A percentile compares a stretch with the other conserved stretches of the same genome.
These are phyloP conservation scores for Erithacus rubecula DNA, from an alignment of 2,797 vertebrate genomes.

Conservation along the genomic window DNA sequence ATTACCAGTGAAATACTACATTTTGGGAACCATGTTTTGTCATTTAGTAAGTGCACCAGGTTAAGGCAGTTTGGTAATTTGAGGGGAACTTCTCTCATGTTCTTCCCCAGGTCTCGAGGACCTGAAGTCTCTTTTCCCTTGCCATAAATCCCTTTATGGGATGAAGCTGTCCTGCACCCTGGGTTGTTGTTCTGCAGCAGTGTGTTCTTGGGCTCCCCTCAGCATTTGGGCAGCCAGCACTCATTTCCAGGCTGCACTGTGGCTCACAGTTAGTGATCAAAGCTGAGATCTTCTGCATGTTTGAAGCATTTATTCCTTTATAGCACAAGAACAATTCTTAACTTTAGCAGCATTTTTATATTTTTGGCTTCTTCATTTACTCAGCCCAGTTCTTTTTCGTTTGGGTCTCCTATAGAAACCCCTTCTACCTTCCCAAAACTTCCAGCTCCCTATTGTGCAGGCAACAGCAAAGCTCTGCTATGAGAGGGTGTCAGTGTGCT, in stretches of 20 bases:
- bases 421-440: slow-evolving; percentile 36
- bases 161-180: background rate
- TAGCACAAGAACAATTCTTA: background rate
- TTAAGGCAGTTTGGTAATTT: background rate
- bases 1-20: background rate
- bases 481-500: background rate
- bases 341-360: background rate
- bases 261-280: background rate
- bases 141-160: background rate
- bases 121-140: background rate
- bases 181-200: background rate
- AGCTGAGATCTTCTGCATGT: background rate
- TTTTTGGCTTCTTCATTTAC: background rate
- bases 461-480: slow-evolving; percentile 16
- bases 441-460: slow-evolving; percentile 17
- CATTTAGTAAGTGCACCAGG: background rate
- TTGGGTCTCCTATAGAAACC: slow-evolving; percentile 14
- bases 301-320: background rate
- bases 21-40: background rate
- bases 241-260: background rate
- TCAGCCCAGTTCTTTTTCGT: background rate
- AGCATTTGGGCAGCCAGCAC: background rate
- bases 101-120: background rate
- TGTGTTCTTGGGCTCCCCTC: background rate
- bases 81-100: background rate